Percentiles rank a stretch among this genome's conserved stretches.
phyloP scores from a whole-genome alignment of 2,113 vertebrate genomes.

The Chaetodon trifascialis region DNA sequence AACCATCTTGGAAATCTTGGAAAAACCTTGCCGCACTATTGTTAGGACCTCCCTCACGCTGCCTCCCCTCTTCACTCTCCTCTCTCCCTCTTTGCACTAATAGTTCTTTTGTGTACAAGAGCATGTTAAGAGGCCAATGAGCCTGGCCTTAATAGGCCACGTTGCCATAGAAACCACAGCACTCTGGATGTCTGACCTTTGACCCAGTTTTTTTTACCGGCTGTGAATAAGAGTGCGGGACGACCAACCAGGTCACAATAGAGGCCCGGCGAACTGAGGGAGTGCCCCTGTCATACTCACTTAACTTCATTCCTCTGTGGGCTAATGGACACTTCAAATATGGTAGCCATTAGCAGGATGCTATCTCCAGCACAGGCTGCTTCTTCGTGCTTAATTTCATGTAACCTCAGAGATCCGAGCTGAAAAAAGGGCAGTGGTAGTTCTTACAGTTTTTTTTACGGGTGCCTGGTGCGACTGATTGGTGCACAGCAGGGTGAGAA shows the following conservation, averaged over 20 bases:
- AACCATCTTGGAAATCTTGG: slow-evolving; percentile 66
- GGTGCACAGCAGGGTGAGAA: not conserved
- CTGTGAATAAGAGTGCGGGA: slow-evolving; percentile 83
- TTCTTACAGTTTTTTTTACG: not conserved
- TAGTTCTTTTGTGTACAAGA: slow-evolving; percentile 88
- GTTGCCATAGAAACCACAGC: slow-evolving; percentile 83
- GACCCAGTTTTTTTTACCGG: slow-evolving; percentile 83
- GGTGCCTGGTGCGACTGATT: not conserved
- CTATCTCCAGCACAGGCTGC: slow-evolving; percentile 55
- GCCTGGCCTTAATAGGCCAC: slow-evolving; percentile 84
- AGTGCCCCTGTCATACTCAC: slow-evolving; percentile 84
- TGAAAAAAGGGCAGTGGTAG: not conserved
- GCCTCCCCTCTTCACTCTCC: slow-evolving; percentile 70
- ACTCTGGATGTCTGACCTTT: slow-evolving; percentile 87
- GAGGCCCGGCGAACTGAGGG: slow-evolving; percentile 79
- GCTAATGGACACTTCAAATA: slow-evolving; percentile 83
- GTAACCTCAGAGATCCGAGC: slow-evolving; percentile 26
- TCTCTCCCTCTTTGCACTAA: slow-evolving; percentile 84
- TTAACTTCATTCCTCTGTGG: slow-evolving; percentile 84
- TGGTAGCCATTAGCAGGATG: slow-evolving; percentile 74
- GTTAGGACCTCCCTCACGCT: slow-evolving; percentile 73
- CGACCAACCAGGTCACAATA: slow-evolving; percentile 82
- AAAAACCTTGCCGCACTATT: slow-evolving; percentile 62
- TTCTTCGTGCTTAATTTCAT: slow-evolving; percentile 43
- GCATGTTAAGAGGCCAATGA: slow-evolving; percentile 88